phyloP scores from a whole-genome alignment of 2,888 invertebrate genomes.

The Pogonocherus hispidulus region DNA sequence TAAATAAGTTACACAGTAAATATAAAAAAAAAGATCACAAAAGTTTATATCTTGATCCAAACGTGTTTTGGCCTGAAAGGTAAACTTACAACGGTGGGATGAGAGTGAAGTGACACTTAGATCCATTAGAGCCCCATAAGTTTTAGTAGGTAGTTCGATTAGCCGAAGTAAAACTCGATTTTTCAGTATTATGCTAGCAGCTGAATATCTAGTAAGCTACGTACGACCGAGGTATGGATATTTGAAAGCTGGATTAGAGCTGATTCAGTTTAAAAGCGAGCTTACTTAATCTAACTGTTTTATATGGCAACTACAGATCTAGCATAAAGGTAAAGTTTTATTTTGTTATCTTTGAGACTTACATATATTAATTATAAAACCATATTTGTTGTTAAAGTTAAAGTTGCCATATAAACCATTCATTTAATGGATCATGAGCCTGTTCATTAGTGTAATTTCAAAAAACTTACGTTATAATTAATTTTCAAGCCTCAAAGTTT shows the following conservation, averaged over 20 bases:
- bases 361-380: too few species aligned
- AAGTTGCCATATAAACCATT: slow-evolving; percentile 22
- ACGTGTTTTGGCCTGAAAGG: slow-evolving; percentile 1
- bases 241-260: slow-evolving; percentile 11
- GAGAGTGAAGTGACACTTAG: slow-evolving; percentile 6
- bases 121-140: slow-evolving; percentile 6
- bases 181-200: slow-evolving; percentile 19
- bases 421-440: slow-evolving; percentile 14
- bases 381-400: slow-evolving; percentile 9
- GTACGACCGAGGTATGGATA: slow-evolving; percentile 7
- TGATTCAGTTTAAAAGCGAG: slow-evolving; percentile 14
- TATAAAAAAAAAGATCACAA: too few species aligned
- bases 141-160: not conserved
- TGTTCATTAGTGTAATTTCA: slow-evolving; percentile 29
- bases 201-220: slow-evolving; percentile 20
- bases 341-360: too few species aligned
- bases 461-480: slow-evolving; percentile 28
- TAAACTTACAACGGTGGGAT: not conserved
- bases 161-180: slow-evolving; percentile 14
- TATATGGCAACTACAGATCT: slow-evolving; percentile 13
- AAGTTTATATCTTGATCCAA: not conserved
- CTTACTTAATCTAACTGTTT: not conserved
- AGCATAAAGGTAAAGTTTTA: not conserved
- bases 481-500: slow-evolving; percentile 33
- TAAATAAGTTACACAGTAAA: not conserved